Percentiles rank a stretch among this genome's conserved stretches.
Evolutionary conservation across 2,888 invertebrate species (phyloP).

Genomic region (Cephus sareptanus): DNA sequence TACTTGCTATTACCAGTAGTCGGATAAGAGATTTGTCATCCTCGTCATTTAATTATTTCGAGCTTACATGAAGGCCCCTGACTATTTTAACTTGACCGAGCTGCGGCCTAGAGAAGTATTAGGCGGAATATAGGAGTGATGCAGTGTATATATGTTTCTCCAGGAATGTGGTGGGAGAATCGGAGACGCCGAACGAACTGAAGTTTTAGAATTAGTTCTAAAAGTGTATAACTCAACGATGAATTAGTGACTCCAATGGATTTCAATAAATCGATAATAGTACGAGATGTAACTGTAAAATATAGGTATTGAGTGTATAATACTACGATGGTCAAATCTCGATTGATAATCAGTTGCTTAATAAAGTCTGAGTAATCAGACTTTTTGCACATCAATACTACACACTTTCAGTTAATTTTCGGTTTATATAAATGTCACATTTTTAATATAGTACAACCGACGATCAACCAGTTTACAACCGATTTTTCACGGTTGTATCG

Average conservation of each 20-base stretch:
- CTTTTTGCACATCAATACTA: too few relatives aligned
- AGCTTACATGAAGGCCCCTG: constrained; percentile 49
- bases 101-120: not conserved
- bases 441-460: not conserved
- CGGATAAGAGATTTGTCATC: constrained; percentile 36
- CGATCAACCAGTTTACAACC: not conserved
- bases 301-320: not conserved
- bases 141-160: not conserved
- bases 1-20: not conserved
- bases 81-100: not conserved
- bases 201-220: not conserved
- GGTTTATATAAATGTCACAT: not conserved
- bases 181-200: not conserved
- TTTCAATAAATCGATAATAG: not conserved
- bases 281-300: not conserved
- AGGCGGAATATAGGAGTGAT: not conserved
- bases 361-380: not conserved
- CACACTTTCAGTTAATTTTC: not conserved
- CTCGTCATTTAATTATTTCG: constrained; percentile 48
- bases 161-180: too few relatives aligned
- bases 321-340: not conserved
- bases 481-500: not conserved
- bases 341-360: not conserved
- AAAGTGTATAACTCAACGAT: not conserved
- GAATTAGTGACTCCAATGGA: too few relatives aligned